Evolutionary conservation across 2,797 vertebrate species (phyloP).

Genomic region (Neopelma chrysocephalum): DNA sequence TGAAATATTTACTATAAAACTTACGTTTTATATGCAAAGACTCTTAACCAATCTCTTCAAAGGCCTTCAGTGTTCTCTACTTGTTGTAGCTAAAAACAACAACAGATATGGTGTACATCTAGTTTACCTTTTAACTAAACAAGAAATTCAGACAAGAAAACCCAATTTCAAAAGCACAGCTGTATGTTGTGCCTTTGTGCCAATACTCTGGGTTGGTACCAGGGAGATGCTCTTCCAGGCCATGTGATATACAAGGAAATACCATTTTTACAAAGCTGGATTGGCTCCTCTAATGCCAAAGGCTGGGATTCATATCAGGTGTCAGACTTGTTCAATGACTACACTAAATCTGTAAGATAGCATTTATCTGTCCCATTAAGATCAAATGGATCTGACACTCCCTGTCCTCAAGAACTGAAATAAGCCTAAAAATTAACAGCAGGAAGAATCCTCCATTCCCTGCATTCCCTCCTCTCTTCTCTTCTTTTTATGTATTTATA

Average conservation of each 20-base stretch:
- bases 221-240: background rate
- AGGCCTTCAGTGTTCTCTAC: background rate
- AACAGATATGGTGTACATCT: background rate
- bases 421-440: background rate
- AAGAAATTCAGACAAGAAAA: background rate
- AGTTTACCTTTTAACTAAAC: background rate
- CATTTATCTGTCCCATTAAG: background rate
- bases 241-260: background rate
- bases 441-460: fast-evolving
- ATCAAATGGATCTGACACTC: background rate
- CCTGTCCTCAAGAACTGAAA: background rate
- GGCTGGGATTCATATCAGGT: background rate
- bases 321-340: background rate
- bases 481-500: background rate
- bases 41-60: background rate
- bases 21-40: background rate
- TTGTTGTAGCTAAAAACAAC: background rate
- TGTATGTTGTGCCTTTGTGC: background rate
- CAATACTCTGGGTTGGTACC: background rate
- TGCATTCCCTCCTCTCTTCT: background rate
- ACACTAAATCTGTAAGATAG: background rate
- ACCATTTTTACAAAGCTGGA: background rate
- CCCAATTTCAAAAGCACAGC: background rate
- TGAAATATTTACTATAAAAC: background rate
- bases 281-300: background rate